These are phyloP conservation scores for Procambarus clarkii DNA, from an alignment of 1,140 invertebrate species.

Conservation along the genomic window DNA sequence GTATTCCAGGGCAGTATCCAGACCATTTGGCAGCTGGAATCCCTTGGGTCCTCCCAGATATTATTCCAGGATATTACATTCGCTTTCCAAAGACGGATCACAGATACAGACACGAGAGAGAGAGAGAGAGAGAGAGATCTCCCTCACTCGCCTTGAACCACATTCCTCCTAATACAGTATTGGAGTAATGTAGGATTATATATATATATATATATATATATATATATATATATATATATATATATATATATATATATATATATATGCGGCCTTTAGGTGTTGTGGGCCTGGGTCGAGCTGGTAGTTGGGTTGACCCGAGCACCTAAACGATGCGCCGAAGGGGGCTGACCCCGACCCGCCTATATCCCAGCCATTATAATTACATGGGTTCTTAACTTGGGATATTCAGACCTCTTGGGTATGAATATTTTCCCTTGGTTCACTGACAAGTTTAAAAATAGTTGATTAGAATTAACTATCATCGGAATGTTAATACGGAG, in stretches of 20 bases:
- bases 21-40: background rate
- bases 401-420: too few relatives aligned
- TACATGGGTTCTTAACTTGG: too few relatives aligned
- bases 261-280: background rate
- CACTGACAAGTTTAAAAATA: too few relatives aligned
- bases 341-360: too few relatives aligned
- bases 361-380: too few relatives aligned
- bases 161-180: background rate
- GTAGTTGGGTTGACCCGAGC: too few relatives aligned
- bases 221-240: background rate
- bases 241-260: constrained; percentile 16
- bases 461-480: too few relatives aligned
- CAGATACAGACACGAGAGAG: background rate
- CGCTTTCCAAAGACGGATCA: background rate
- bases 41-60: background rate
- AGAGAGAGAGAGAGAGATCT: background rate
- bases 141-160: background rate
- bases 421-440: too few relatives aligned
- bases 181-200: background rate
- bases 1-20: background rate
- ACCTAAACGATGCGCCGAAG: too few relatives aligned
- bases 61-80: constrained; percentile 7
- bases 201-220: background rate
- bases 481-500: too few relatives aligned
- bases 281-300: too few relatives aligned